These are phyloP conservation scores for Pterophyllum scalare DNA, from an alignment of 2,113 vertebrate genomes.

Conservation along the genomic window DNA sequence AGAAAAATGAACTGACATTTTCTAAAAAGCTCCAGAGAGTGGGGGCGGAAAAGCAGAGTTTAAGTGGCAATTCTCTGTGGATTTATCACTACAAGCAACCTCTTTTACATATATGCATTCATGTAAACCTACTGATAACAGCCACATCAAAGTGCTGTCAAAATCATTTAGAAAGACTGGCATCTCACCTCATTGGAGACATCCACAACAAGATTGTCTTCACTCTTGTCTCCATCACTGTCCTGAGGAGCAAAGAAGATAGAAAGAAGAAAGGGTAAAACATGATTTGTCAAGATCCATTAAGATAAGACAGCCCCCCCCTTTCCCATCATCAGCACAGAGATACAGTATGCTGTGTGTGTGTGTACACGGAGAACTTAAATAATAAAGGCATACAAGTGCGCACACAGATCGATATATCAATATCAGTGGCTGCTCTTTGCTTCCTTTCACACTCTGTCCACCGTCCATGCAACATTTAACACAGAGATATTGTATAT, in stretches of 20 bases:
- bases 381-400: slow-evolving; percentile 40
- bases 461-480: slow-evolving; percentile 52
- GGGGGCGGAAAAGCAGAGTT: not conserved
- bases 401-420: slow-evolving; percentile 60
- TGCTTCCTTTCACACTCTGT: slow-evolving; percentile 37
- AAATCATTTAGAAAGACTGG: not conserved
- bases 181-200: slow-evolving; percentile 75
- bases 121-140: not conserved
- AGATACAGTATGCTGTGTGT: not conserved
- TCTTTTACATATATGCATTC: not conserved
- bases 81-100: not conserved
- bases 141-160: not conserved
- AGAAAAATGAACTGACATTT: not conserved
- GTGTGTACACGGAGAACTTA: slow-evolving; percentile 24
- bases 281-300: not conserved
- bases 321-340: not conserved
- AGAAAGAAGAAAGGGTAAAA: not conserved
- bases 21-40: not conserved
- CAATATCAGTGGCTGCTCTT: slow-evolving; percentile 52
- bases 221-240: slow-evolving; percentile 79
- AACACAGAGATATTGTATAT: slow-evolving; percentile 32
- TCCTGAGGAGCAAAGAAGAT: slow-evolving; percentile 57
- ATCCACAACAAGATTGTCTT: slow-evolving; percentile 79
- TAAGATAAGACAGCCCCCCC: not conserved
- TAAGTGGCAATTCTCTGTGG: not conserved